Percentiles rank a stretch among this genome's conserved stretches.
phyloP scores from a whole-genome alignment of 2,797 vertebrate genomes.

The Cossypha polioptera region DNA sequence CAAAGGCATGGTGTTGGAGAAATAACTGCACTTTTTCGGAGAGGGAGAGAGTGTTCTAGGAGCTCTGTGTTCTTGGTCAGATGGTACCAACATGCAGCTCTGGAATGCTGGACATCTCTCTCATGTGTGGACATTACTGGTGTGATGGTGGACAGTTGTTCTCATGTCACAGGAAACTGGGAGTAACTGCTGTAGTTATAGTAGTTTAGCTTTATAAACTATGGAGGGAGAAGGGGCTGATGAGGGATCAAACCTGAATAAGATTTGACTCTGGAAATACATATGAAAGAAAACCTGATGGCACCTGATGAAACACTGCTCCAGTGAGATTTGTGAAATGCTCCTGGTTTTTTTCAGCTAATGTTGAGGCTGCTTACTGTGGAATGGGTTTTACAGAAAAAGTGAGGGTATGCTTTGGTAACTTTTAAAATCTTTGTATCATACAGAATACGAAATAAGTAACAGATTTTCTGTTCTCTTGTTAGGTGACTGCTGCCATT shows the following conservation, averaged over 20 bases:
- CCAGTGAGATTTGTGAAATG: background rate
- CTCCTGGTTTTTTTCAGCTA: background rate
- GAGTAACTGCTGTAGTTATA: background rate
- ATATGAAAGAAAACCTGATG: background rate
- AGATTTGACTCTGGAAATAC: background rate
- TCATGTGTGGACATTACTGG: accelerated
- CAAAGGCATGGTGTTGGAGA: background rate
- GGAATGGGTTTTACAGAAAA: background rate
- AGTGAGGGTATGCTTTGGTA: background rate
- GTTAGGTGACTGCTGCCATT: background rate
- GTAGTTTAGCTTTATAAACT: background rate
- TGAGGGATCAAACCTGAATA: background rate
- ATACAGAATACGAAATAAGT: background rate
- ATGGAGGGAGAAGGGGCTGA: background rate
- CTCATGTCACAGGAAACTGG: background rate
- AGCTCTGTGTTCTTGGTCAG: background rate
- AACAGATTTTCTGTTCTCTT: background rate
- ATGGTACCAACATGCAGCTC: background rate
- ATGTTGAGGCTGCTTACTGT: background rate
- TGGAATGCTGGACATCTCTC: background rate
- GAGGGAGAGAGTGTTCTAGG: background rate
- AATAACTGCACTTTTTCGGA: background rate
- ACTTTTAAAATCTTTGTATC: background rate
- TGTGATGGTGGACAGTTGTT: background rate
- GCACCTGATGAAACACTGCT: background rate